Evolutionary conservation across 2,888 invertebrate genomes (phyloP), one percentile per base, ranked within the genome.

Genomic region (Chromoteleia sp.): DNA sequence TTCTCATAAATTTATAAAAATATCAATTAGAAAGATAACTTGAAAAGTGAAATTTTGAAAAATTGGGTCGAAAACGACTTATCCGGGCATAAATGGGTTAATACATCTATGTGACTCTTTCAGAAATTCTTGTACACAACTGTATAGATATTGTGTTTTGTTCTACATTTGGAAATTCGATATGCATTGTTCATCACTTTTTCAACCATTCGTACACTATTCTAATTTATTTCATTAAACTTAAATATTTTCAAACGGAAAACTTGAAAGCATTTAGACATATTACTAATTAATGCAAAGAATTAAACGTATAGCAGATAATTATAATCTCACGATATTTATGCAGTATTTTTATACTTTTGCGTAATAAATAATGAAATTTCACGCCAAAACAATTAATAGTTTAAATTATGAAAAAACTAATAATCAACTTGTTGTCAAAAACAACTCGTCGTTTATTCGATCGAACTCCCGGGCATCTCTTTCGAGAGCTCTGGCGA

Each of bases 401-500:
- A 7, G 10, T 0, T 1, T 4, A 17, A 30, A 30, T 12, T 0
- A 56, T 33, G 1, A 12, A 21, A 45, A 52, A 21, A 48, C 7
- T 3, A 41, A 71, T 15, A 15, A 59, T 45, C 50, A 63, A 74
- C 61, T 63, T 50, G 67, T 71, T 71, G 58, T 58, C 63, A 43
- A 71, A 56, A 65, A 58, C 50, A 39, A 54, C 75, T 71, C 81
- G 78, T 65, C 56, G 78, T 82, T 81, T 76, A 83, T 84, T 83
- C 84, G 83, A 83, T 84, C 70, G 84, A 88, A 91, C 88, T 89
- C 90, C 89, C 91, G 88, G 89, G 89, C 86, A 89, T 88, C 91
- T 87, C 91, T 89, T 86, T 76, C 89, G 89, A 91, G 90, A 91
- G 91, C 89, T 90, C 87, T 89, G 87, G 88, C 90, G 90, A 89